Evolutionary conservation across 2,797 vertebrate species (phyloP).

Genomic region (Squalus acanthias): DNA sequence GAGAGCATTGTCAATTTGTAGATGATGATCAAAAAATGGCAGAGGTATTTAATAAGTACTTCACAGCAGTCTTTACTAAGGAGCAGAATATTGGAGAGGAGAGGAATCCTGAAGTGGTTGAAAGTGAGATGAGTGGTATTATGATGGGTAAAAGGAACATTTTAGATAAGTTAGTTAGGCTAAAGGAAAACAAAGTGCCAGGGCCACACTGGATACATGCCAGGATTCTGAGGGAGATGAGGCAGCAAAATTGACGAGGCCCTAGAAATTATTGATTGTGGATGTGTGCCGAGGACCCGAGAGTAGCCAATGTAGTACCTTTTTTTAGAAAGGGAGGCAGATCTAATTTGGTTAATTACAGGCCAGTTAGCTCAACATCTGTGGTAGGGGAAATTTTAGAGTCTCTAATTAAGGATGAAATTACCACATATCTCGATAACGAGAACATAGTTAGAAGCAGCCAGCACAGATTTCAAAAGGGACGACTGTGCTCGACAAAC

Average conservation of each 20-base stretch:
- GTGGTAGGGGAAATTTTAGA: neutral
- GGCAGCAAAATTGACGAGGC: neutral
- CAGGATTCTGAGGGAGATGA: neutral
- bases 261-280: neutral
- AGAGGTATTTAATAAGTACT: neutral
- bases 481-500: neutral
- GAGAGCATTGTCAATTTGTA: neutral
- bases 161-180: neutral
- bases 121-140: neutral
- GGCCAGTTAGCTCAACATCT: neutral
- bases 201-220: neutral
- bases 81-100: neutral
- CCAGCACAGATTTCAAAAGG: neutral
- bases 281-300: neutral
- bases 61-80: neutral
- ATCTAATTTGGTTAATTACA: neutral
- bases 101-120: neutral
- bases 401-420: neutral
- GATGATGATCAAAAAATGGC: neutral
- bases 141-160: neutral
- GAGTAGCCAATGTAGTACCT: neutral
- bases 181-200: neutral
- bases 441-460: neutral
- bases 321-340: neutral
- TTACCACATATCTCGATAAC: neutral